Evolutionary conservation across 2,113 vertebrate genomes (phyloP).

Genomic region (Lasiurus borealis): DNA sequence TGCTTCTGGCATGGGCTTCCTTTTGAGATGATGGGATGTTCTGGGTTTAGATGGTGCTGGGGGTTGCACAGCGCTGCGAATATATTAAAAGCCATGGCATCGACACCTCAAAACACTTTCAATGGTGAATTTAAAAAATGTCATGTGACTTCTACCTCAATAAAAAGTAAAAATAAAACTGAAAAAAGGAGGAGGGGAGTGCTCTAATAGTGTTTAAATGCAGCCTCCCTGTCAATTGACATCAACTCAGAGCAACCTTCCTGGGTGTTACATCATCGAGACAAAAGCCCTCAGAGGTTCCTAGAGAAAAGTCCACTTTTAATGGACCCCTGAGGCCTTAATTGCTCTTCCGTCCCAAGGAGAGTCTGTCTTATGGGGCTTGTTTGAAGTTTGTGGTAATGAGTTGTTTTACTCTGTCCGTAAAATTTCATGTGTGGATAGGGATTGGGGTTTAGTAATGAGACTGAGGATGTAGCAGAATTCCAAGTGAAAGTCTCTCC

Average conservation of each 20-base stretch:
- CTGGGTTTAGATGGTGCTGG: background rate
- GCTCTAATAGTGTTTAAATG: background rate
- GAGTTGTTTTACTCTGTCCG: slow-evolving; percentile 63
- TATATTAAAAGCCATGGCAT: background rate
- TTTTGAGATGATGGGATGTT: background rate
- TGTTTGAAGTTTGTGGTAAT: slow-evolving; percentile 64
- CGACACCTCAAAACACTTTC: background rate
- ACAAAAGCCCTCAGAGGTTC: slow-evolving; percentile 14
- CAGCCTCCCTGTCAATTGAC: background rate
- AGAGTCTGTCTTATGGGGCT: slow-evolving; percentile 25
- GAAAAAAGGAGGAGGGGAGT: background rate
- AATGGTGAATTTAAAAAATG: background rate
- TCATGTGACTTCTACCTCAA: slow-evolving; percentile 37
- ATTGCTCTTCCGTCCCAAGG: slow-evolving; percentile 15
- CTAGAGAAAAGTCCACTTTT: slow-evolving; percentile 72
- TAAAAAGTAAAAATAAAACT: background rate
- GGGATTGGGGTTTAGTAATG: slow-evolving; percentile 47
- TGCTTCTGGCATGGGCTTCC: background rate
- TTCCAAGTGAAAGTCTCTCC: background rate
- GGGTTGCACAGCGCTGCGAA: background rate
- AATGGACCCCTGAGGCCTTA: slow-evolving; percentile 52
- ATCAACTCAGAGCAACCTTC: slow-evolving; percentile 10
- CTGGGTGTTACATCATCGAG: slow-evolving; percentile 11
- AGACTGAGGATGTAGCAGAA: background rate
- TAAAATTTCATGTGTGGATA: slow-evolving; percentile 20